Percentiles rank a stretch among this genome's conserved stretches.
These are phyloP conservation scores for Phaedon cochleariae DNA, from an alignment of 2,888 invertebrate genomes.

Conservation along the genomic window DNA sequence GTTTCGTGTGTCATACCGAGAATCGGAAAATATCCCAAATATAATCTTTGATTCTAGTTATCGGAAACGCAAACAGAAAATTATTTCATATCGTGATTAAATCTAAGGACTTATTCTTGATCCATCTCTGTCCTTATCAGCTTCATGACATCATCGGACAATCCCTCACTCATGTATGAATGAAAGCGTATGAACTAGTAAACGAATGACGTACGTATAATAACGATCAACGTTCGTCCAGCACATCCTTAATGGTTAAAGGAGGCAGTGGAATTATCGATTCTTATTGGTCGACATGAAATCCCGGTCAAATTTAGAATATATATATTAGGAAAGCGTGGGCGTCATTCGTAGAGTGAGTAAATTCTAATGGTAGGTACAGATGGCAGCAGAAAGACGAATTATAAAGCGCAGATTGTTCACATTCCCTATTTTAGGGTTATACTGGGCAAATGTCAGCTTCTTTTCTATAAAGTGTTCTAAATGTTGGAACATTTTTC, in stretches of 20 bases:
- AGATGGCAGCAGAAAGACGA: no score
- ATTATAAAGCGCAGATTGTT: no score
- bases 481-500: no score
- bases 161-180: conserved; percentile 41
- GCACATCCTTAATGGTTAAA: conserved; percentile 19
- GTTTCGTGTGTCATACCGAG: no score
- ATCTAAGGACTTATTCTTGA: conserved; percentile 2
- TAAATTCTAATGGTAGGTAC: no score
- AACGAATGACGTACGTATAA: conserved; percentile 35
- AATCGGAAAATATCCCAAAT: not conserved
- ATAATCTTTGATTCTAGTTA: not conserved
- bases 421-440: no score
- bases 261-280: conserved; percentile 8
- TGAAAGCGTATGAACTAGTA: conserved; percentile 39
- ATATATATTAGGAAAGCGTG: conserved; percentile 10
- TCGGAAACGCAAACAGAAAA: not conserved
- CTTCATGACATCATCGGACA: conserved; percentile 42
- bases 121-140: conserved; percentile 36
- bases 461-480: no score
- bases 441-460: no score
- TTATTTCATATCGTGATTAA: not conserved
- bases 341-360: conserved; percentile 13
- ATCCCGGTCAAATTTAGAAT: conserved; percentile 19
- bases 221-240: no score
- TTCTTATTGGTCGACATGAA: not conserved